Evolutionary conservation across 35 echinoderm and acorn worm species (phyloP).

Genomic region (Apostichopus japonicus): DNA sequence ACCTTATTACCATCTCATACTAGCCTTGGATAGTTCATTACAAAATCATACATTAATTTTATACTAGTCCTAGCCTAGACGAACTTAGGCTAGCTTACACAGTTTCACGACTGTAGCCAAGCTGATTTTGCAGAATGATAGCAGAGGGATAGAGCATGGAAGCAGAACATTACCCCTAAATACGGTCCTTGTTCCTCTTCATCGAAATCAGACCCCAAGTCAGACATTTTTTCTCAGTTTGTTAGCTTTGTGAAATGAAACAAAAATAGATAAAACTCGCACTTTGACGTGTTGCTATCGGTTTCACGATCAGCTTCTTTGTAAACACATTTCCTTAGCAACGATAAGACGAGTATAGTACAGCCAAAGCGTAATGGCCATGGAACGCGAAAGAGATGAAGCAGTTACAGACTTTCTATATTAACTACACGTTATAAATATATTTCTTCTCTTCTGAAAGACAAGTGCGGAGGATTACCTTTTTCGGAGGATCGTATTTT

Average conservation of each 20-base stretch:
- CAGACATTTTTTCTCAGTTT: conserved; percentile 68
- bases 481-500: too few relatives aligned
- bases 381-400: not conserved
- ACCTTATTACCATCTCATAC: too few relatives aligned
- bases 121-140: not conserved
- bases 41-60: too few relatives aligned
- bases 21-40: too few relatives aligned
- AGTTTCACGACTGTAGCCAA: not conserved
- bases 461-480: too few relatives aligned
- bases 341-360: not conserved
- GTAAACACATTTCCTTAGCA: not conserved
- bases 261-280: not conserved
- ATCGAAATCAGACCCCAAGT: conserved; percentile 96
- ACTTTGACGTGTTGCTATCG: not conserved
- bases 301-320: not conserved
- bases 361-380: not conserved
- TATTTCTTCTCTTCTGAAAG: too few relatives aligned
- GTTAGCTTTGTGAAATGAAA: not conserved
- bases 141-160: not conserved
- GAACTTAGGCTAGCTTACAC: not conserved
- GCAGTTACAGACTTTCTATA: too few relatives aligned
- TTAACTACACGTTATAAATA: too few relatives aligned
- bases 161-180: conserved; percentile 72
- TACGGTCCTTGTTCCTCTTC: conserved; percentile 96
- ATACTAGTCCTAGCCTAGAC: not conserved